These are phyloP conservation scores for Heteromurus nitidus DNA, from an alignment of 2,888 invertebrate species.

Conservation along the genomic window DNA sequence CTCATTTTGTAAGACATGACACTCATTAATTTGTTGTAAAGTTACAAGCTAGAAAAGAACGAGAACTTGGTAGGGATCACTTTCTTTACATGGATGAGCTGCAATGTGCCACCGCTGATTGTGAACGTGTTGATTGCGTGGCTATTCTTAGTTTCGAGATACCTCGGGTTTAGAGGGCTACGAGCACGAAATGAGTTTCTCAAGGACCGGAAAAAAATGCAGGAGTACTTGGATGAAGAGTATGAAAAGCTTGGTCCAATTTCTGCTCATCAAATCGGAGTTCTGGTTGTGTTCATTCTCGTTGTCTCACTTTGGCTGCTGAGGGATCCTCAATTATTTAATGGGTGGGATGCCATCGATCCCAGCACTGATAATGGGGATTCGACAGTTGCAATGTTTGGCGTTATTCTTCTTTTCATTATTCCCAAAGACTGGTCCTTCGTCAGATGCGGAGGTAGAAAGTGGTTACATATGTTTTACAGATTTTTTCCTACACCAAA, in stretches of 20 bases:
- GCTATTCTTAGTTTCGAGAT: conserved; percentile 67
- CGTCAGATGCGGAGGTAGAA: conserved; percentile 39
- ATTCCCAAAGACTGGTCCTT: conserved; percentile 62
- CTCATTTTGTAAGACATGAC: not conserved
- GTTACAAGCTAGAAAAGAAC: conserved; percentile 69
- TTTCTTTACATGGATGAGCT: conserved; percentile 72
- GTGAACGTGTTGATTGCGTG: conserved; percentile 65
- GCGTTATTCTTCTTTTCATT: conserved; percentile 66
- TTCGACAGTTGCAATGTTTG: conserved; percentile 66
- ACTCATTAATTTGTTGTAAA: conserved; percentile 19
- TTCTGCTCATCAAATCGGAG: conserved; percentile 84
- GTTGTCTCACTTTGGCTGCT: conserved; percentile 92
- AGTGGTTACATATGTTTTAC: conserved; percentile 3
- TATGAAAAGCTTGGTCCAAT: conserved; percentile 83
- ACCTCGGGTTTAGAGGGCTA: conserved; percentile 57
- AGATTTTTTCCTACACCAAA: not conserved
- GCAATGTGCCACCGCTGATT: conserved; percentile 71
- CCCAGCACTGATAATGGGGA: conserved; percentile 39
- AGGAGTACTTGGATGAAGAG: conserved; percentile 48
- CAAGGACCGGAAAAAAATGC: conserved; percentile 33
- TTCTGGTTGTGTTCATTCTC: conserved; percentile 84
- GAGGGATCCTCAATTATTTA: conserved; percentile 90
- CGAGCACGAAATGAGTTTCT: conserved; percentile 50
- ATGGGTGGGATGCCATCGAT: conserved; percentile 82
- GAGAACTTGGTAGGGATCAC: conserved; percentile 68